These are phyloP conservation scores for Tyria jacobaeae DNA, from an alignment of 2,888 invertebrate species.

Conservation along the genomic window DNA sequence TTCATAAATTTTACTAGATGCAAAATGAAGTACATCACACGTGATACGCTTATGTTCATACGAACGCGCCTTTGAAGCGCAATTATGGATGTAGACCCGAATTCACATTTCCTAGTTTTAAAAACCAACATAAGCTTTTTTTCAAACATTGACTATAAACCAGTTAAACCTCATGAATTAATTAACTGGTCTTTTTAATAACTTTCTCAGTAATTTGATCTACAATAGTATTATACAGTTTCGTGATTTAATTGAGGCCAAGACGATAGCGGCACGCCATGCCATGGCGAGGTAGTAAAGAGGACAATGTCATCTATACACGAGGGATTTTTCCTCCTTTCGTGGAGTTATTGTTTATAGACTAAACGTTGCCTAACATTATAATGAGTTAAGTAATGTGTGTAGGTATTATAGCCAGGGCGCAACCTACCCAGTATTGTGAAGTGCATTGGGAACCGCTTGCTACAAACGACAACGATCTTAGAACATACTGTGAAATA, in stretches of 20 bases:
- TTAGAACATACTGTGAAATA: no score
- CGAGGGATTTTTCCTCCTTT: slow-evolving; percentile 62
- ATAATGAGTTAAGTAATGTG: slow-evolving; percentile 19
- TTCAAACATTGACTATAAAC: neutral
- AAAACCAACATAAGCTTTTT: no score
- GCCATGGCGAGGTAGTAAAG: slow-evolving; percentile 43
- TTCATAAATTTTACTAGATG: no score
- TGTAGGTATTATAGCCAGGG: neutral
- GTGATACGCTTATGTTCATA: no score
- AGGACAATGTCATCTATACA: slow-evolving; percentile 58
- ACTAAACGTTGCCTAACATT: slow-evolving; percentile 34
- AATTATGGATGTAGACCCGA: no score
- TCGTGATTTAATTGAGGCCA: slow-evolving; percentile 42
- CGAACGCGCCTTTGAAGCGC: no score
- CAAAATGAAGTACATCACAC: no score
- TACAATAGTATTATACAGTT: slow-evolving; percentile 33
- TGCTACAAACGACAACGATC: no score
- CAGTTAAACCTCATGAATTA: neutral
- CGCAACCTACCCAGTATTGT: neutral
- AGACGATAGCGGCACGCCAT: slow-evolving; percentile 42
- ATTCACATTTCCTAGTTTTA: no score
- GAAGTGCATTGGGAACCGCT: no score
- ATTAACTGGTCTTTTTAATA: neutral
- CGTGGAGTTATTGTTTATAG: slow-evolving; percentile 46
- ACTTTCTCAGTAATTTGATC: slow-evolving; percentile 18